Evolutionary conservation across 2,888 invertebrate species (phyloP).

Genomic region (Machimus rusticus): DNA sequence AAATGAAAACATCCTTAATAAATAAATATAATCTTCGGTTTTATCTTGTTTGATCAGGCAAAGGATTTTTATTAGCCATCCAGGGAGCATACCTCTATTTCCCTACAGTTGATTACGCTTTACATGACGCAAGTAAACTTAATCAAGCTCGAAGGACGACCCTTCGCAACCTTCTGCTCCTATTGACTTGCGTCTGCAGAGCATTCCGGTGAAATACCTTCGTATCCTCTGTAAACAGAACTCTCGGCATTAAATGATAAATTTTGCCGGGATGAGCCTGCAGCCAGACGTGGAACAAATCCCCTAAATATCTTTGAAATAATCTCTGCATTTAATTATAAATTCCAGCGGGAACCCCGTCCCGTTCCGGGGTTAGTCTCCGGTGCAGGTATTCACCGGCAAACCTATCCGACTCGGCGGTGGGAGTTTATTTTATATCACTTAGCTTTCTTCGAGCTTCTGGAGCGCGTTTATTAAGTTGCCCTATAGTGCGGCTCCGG

Average conservation of each 20-base stretch:
- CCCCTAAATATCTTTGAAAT: constrained; percentile 43
- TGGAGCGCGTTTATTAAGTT: constrained; percentile 13
- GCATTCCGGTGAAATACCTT: constrained; percentile 12
- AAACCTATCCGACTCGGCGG: not conserved
- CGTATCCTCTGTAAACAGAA: constrained; percentile 21
- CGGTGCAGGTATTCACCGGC: not conserved
- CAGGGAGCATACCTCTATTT: not conserved
- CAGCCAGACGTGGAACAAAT: constrained; percentile 5
- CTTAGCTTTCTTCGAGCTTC: not conserved
- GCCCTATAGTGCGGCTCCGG: not conserved
- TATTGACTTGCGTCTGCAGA: constrained; percentile 6
- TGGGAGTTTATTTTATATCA: not conserved
- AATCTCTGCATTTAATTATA: constrained; percentile 48
- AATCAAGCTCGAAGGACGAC: not conserved
- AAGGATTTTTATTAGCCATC: not conserved
- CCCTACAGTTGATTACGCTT: not conserved
- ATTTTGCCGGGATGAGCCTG: constrained; percentile 9
- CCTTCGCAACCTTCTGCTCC: constrained; percentile 2
- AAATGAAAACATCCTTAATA: not conserved
- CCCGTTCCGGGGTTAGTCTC: not conserved
- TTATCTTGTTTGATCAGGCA: not conserved
- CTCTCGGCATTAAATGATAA: constrained; percentile 11
- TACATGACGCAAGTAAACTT: not conserved
- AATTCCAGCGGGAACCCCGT: constrained; percentile 40
- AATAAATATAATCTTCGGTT: not conserved